Evolutionary conservation across 2,888 invertebrate genomes (phyloP).

Genomic region (Watsonalla cultraria): DNA sequence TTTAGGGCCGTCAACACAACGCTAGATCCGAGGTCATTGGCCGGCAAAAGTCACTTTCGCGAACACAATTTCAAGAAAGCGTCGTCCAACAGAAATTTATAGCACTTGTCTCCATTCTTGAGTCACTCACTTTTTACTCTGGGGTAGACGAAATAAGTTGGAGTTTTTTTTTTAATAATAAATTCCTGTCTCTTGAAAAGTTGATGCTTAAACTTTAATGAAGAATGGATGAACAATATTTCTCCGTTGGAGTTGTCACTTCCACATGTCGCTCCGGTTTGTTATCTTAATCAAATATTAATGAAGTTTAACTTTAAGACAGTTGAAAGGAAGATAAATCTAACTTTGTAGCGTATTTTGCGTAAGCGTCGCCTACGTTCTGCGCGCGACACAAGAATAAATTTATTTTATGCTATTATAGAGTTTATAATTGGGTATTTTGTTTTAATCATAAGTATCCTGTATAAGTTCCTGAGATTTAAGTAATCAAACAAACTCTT

Average conservation of each 20-base stretch:
- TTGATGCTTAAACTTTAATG: slow-evolving; percentile 34
- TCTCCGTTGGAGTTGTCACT: slow-evolving; percentile 1
- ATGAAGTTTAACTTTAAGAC: background rate
- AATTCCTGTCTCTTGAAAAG: slow-evolving; percentile 22
- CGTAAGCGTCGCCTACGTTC: no score
- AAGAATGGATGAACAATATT: slow-evolving; percentile 20
- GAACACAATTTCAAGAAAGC: slow-evolving; percentile 44
- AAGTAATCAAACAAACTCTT: no score
- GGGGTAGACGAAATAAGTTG: slow-evolving; percentile 9
- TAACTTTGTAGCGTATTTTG: background rate
- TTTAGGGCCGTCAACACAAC: slow-evolving; percentile 50
- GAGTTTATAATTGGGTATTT: no score
- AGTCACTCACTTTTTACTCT: slow-evolving; percentile 32
- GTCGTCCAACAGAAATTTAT: slow-evolving; percentile 24
- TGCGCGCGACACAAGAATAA: no score
- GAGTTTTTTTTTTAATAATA: slow-evolving; percentile 35
- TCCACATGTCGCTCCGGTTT: slow-evolving; percentile 1
- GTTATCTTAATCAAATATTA: background rate
- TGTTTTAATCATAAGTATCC: no score
- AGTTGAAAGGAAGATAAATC: background rate
- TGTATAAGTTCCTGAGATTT: no score
- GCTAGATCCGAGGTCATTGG: slow-evolving; percentile 39
- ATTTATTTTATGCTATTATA: no score
- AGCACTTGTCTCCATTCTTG: slow-evolving; percentile 19
- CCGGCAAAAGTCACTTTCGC: slow-evolving; percentile 55